Evolutionary conservation across 2,888 invertebrate genomes (phyloP).

Genomic region (Petrolisthes manimaculis): DNA sequence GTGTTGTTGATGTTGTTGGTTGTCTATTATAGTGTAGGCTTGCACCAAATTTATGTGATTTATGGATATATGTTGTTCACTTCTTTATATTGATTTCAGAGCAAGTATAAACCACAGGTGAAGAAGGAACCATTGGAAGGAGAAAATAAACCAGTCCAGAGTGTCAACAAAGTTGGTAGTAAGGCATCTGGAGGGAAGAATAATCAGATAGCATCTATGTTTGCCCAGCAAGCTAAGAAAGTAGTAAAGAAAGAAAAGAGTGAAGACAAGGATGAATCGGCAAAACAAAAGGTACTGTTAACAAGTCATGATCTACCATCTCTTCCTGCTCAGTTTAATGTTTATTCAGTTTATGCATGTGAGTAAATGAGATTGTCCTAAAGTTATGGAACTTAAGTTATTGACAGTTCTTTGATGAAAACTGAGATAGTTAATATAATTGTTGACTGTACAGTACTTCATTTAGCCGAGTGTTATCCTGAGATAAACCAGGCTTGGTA

Average conservation of each 20-base stretch:
- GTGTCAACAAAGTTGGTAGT: not conserved
- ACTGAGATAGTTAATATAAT: not conserved
- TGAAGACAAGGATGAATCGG: not conserved
- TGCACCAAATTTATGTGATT: not conserved
- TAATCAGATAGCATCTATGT: slow-evolving; percentile 43
- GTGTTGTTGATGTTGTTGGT: not conserved
- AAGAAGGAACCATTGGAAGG: slow-evolving; percentile 9
- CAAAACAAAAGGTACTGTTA: not conserved
- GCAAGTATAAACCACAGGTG: slow-evolving; percentile 21
- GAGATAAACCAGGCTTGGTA: no score
- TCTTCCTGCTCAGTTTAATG: not conserved
- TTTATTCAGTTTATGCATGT: not conserved
- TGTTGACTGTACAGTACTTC: not conserved
- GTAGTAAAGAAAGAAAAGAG: slow-evolving; percentile 20
- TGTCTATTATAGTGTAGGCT: not conserved
- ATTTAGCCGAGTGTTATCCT: no score
- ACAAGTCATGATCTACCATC: not conserved
- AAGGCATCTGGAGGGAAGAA: not conserved
- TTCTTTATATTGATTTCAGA: not conserved
- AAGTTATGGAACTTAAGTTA: no score
- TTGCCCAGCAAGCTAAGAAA: slow-evolving; percentile 35
- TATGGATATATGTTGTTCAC: not conserved
- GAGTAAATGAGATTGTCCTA: no score
- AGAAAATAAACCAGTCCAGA: not conserved
- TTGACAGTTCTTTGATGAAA: not conserved